Base-by-base conservation (phyloP, 1,140 invertebrate genomes). In the Dreissena polymorpha region DNA sequence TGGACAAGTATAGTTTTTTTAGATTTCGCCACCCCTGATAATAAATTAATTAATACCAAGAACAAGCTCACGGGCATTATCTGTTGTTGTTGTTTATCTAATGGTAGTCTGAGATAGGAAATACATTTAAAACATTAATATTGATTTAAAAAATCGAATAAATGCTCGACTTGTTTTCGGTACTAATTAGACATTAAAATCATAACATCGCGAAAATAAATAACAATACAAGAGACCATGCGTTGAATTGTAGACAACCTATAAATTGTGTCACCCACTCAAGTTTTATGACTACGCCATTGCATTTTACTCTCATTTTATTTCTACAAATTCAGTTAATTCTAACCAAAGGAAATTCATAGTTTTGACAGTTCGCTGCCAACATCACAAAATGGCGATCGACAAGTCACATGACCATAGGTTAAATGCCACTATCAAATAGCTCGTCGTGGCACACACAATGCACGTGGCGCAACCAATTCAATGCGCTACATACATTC, bases 361-460 rank as follows among this genome's bases (percentile, higher is more conserved):
- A 6, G 7, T n/a, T 49, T 21, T 49, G 69, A 50, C 25, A 68
- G 68, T 39, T 57, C 70, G 39, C 29, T 80, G 78, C 78, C 78
- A 80, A 80, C 78, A 80, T 80, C 53, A 72, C 78, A 80, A 80
- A 80, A 80, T 80, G 78, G 78, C 78, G 78, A 57, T 79, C 57
- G 65, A 80, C 76, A 72, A 50, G 69, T 80, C 78, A 80, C 69
- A 72, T 80, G 78, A 80, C 60, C 76, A 76, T 67, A 67, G 67
- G 27, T 70, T 49, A 29, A 49, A 67, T 23, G 64, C 23, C 23
- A 67, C 13, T 39, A 39, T 5, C 2, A 2, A 39, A 39, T 39
- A 2, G 39, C 39, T 8, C 39, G 39, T 39, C 39, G 39, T 39
- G 39, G 39, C 39, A n/a, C 39, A 39, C 39, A 39, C 39, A 39